A percentile compares a stretch with the other conserved stretches of the same genome.
Evolutionary conservation across 2,888 invertebrate species (phyloP).

Genomic region (Chironomus riparius): DNA sequence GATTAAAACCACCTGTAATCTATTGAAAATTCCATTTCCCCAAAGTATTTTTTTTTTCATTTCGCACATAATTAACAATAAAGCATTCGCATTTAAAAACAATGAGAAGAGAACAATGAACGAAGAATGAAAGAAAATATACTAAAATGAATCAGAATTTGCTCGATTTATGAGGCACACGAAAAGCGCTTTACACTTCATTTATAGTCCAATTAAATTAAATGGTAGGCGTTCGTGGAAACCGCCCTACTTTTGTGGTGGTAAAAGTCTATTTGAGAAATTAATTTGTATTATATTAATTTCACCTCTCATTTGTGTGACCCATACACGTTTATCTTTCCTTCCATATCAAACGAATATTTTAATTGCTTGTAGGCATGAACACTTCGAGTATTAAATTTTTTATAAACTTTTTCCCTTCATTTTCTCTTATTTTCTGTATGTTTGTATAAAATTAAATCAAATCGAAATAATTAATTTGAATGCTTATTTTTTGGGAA

Average conservation of each 20-base stretch:
- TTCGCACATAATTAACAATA: too few species aligned
- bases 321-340: neutral
- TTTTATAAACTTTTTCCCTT: neutral
- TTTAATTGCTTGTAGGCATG: neutral
- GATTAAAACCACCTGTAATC: too few species aligned
- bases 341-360: neutral
- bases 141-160: too few species aligned
- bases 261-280: neutral
- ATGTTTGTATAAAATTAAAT: neutral
- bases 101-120: too few species aligned
- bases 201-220: slow-evolving; percentile 5
- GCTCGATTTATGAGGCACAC: neutral
- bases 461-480: too few species aligned
- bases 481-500: too few species aligned
- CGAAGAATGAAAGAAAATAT: too few species aligned
- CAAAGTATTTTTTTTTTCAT: too few species aligned
- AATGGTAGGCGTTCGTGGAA: neutral
- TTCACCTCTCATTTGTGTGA: neutral
- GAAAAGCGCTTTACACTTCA: neutral
- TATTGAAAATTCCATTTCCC: too few species aligned
- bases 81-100: too few species aligned
- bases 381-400: neutral
- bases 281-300: neutral
- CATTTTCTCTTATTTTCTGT: neutral
- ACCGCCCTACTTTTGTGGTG: neutral